phyloP scores from a whole-genome alignment of 2,888 invertebrate genomes.

The Conchocele bisecta region DNA sequence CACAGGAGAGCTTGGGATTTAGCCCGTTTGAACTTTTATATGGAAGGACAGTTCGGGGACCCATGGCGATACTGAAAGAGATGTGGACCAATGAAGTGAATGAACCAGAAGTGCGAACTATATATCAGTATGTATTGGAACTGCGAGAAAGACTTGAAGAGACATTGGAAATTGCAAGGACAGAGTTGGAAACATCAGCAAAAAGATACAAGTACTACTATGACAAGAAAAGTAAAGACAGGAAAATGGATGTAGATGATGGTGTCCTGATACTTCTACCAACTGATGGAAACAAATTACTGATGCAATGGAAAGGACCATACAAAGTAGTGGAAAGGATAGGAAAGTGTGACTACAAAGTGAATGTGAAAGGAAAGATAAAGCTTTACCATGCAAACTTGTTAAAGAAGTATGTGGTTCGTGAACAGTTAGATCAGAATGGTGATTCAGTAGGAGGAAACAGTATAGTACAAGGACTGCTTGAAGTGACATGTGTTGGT shows the following conservation, averaged over 20 bases:
- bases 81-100: background rate
- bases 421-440: too few relatives aligned
- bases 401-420: slow-evolving; percentile 24
- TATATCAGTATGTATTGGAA: slow-evolving; percentile 49
- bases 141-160: slow-evolving; percentile 42
- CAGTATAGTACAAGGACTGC: too few relatives aligned
- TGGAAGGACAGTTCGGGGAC: slow-evolving; percentile 55
- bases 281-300: slow-evolving; percentile 57
- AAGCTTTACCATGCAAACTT: slow-evolving; percentile 45
- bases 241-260: slow-evolving; percentile 42
- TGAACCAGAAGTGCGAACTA: background rate
- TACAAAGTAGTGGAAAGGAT: slow-evolving; percentile 6
- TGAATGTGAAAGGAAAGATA: slow-evolving; percentile 29
- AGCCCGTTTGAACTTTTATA: slow-evolving; percentile 57
- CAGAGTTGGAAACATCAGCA: slow-evolving; percentile 2
- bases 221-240: slow-evolving; percentile 33
- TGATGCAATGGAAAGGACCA: slow-evolving; percentile 53
- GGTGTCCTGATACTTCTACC: slow-evolving; percentile 56
- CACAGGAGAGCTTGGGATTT: slow-evolving; percentile 53
- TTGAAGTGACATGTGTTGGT: background rate
- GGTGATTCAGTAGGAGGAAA: too few relatives aligned
- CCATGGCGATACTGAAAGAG: slow-evolving; percentile 44
- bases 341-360: slow-evolving; percentile 29
- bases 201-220: slow-evolving; percentile 36
- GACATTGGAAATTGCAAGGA: slow-evolving; percentile 30